Conservation (phyloP, 2,797 vertebrate genomes). For the Enteromius argenteus region DNA sequence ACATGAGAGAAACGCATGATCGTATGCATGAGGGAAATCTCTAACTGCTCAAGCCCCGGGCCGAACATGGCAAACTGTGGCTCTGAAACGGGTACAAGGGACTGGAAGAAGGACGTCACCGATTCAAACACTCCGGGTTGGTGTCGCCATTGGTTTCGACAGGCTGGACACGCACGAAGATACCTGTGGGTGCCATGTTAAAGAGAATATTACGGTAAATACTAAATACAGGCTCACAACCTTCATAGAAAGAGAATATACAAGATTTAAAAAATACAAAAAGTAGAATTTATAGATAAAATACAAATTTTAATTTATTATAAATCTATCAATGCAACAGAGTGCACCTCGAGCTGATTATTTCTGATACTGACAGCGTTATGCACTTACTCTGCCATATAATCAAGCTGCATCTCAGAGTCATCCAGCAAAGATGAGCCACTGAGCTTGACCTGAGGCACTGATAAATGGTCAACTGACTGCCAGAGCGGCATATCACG, state of each 20-base stretch:
- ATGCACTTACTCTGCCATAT: slow-evolving; percentile 87
- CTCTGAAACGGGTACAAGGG: slow-evolving; percentile 83
- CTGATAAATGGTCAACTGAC: slow-evolving; percentile 87
- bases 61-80: slow-evolving; percentile 96
- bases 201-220: background rate
- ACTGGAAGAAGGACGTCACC: slow-evolving; percentile 88
- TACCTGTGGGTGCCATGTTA: slow-evolving; percentile 78
- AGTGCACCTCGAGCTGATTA: background rate
- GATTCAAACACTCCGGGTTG: slow-evolving; percentile 78
- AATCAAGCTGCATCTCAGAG: slow-evolving; percentile 74
- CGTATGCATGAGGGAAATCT: slow-evolving; percentile 86
- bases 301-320: background rate
- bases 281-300: background rate
- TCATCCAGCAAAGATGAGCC: slow-evolving; percentile 66
- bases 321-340: background rate
- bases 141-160: slow-evolving; percentile 80
- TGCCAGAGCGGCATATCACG: slow-evolving; percentile 87
- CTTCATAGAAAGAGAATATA: background rate
- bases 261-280: too few relatives aligned
- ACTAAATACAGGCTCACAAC: background rate
- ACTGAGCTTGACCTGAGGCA: slow-evolving; percentile 83
- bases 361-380: background rate
- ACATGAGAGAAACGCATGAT: slow-evolving; percentile 88
- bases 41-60: slow-evolving; percentile 91
- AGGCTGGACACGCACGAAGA: slow-evolving; percentile 85